Percentiles rank a stretch among this genome's conserved stretches.
Conservation (phyloP, 2,797 vertebrate species). For the Euthynnus affinis region DNA sequence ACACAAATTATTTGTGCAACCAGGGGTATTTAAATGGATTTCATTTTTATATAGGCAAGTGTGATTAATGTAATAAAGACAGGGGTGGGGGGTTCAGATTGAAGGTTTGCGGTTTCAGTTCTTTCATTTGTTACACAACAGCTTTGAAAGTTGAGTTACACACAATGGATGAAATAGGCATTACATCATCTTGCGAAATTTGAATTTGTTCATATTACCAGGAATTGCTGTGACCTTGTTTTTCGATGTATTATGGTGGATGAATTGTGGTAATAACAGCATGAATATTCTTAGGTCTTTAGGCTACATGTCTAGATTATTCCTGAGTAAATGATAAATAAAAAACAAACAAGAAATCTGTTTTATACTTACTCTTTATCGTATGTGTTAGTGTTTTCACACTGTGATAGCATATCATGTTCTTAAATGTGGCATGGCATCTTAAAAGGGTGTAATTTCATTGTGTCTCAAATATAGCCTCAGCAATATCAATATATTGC, state of each 20-base stretch:
- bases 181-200: not conserved
- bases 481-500: constrained; percentile 40
- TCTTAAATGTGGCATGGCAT: constrained; percentile 1
- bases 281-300: not conserved
- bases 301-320: no score
- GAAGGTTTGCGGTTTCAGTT: constrained; percentile 31
- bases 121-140: constrained; percentile 29
- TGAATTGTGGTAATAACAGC: constrained; percentile 3
- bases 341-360: not conserved
- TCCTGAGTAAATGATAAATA: not conserved
- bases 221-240: not conserved
- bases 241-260: constrained; percentile 1
- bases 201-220: not conserved
- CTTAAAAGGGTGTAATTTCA: constrained; percentile 31
- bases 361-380: not conserved
- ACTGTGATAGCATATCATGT: constrained; percentile 6
- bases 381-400: constrained; percentile 11
- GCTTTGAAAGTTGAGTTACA: not conserved
- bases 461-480: constrained; percentile 19
- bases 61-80: constrained; percentile 73
- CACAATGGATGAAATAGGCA: not conserved
- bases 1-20: constrained; percentile 84
- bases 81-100: constrained; percentile 21
- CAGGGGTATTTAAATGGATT: constrained; percentile 76
- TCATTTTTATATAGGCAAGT: constrained; percentile 73